A percentile compares a stretch with the other conserved stretches of the same genome.
Conservation (phyloP, 35 echinoderm and acorn worm genomes). For the Chiridota heheva region DNA sequence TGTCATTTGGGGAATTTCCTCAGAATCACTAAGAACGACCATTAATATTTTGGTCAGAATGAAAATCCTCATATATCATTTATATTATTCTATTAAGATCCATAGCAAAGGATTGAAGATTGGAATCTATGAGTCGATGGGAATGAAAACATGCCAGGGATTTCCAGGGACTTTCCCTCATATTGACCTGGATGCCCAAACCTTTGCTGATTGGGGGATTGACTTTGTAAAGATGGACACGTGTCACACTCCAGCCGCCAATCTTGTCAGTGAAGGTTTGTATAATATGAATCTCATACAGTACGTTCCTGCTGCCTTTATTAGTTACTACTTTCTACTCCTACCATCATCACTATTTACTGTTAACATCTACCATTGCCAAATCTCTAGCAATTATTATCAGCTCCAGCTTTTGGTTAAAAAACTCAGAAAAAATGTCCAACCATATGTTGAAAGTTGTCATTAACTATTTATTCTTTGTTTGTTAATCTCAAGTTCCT, state of each 20-base stretch:
- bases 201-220: conserved; percentile 89
- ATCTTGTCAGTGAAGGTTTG: conserved; percentile 63
- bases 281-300: not conserved
- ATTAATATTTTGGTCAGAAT: no score
- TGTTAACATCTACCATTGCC: no score
- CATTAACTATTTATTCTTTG: no score
- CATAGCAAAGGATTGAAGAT: conserved; percentile 82
- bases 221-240: conserved; percentile 89
- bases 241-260: conserved; percentile 46
- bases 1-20: not conserved
- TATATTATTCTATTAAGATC: conserved; percentile 28
- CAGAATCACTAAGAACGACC: not conserved
- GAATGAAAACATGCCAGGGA: conserved; percentile 53
- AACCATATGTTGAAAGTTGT: no score
- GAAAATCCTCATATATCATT: not conserved
- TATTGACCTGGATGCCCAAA: conserved; percentile 68
- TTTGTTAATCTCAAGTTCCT: no score
- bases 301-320: not conserved
- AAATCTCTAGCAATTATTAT: no score
- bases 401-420: no score
- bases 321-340: not conserved
- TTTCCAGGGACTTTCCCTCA: conserved; percentile 74
- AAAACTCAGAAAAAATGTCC: no score
- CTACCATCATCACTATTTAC: not conserved
- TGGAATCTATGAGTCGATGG: conserved; percentile 86